Base-by-base conservation (phyloP, 2,797 vertebrate species). In the Peromyscus nudipes region DNA sequence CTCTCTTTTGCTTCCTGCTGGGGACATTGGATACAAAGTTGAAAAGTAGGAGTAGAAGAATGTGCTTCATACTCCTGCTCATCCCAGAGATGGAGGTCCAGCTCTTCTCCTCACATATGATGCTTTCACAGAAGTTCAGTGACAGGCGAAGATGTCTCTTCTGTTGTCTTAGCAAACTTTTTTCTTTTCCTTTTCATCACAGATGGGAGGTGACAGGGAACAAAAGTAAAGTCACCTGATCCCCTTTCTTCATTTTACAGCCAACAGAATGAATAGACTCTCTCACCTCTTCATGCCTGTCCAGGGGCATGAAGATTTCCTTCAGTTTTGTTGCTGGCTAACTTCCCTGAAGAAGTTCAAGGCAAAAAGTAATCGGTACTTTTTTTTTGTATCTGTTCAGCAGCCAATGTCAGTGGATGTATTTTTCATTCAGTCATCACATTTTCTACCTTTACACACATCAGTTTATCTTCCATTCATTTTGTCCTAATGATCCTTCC, bases 341-440 rank as follows among this genome's bases (percentile, higher is more conserved):
- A 82, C 8, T 40, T n/a, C 46, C 29, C 29, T 13, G 7, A 43
- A 9, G 31, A 6, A 37, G 62, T 83, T 62, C 46, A 23, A 57
- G 27, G 37, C 34, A n/a, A 40, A 4, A 27, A 1, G 0, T 5
- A 49, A 49, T 49, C 46, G 9, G 9, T 49, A 49, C 46, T 49
- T 46, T 46, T 46, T 46, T 40, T 40, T 46, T 11, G 9, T 1
- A 49, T 49, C 49, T 88, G 4, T 31, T 88, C 52, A 49, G 31
- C 0, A 17, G 73, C 13, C 19, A 6, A 25, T 64, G 75, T 23
- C 52, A 65, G 76, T 37, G 21, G 12, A 7, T 4, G 3, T 14
- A 55, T 79, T 67, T 88, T 64, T 73, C 65, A 67, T 89, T 83
- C 27, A 55, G 11, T 82, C 37, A 46, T 69, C 46, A 83, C 11